These are phyloP conservation scores for Bradynema listronoti DNA, from an alignment of 1,140 invertebrate genomes.

Conservation along the genomic window DNA sequence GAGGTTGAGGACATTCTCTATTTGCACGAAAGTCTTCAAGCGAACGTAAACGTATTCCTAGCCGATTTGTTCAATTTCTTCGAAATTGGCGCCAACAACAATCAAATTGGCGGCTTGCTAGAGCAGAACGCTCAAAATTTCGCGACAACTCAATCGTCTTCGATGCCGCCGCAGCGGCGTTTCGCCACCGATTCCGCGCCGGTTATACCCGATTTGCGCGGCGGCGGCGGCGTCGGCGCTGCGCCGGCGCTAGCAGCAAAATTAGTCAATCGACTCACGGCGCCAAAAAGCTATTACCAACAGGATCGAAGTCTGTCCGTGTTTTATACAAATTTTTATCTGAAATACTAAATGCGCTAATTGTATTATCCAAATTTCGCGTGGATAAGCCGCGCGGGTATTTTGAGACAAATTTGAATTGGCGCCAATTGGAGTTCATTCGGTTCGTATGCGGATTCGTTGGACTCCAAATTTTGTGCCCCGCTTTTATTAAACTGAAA, in stretches of 20 bases:
- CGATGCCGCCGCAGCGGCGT: conserved; percentile 39
- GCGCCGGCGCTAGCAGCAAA: conserved; percentile 46
- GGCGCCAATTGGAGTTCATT: no score
- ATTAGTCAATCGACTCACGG: conserved; percentile 17
- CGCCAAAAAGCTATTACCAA: conserved; percentile 12
- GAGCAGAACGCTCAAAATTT: conserved; percentile 1
- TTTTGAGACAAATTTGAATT: no score
- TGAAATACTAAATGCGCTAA: no score
- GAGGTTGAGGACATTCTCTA: conserved; percentile 90
- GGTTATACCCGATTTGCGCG: conserved; percentile 50
- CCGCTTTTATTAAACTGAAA: no score
- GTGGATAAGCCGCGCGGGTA: no score
- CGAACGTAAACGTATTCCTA: conserved; percentile 84
- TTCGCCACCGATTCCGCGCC: conserved; percentile 51
- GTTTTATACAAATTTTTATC: no score
- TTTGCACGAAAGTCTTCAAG: conserved; percentile 79
- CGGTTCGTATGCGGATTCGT: no score
- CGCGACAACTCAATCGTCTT: not conserved
- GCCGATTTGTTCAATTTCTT: conserved; percentile 90
- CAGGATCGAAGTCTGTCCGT: conserved; percentile 29
- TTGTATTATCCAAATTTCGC: no score
- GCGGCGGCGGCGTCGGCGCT: conserved; percentile 44
- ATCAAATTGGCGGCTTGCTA: no score
- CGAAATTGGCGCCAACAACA: conserved; percentile 61
- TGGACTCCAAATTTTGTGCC: no score